Evolutionary conservation across 2,113 vertebrate species (phyloP).

Genomic region (Callipepla squamata): DNA sequence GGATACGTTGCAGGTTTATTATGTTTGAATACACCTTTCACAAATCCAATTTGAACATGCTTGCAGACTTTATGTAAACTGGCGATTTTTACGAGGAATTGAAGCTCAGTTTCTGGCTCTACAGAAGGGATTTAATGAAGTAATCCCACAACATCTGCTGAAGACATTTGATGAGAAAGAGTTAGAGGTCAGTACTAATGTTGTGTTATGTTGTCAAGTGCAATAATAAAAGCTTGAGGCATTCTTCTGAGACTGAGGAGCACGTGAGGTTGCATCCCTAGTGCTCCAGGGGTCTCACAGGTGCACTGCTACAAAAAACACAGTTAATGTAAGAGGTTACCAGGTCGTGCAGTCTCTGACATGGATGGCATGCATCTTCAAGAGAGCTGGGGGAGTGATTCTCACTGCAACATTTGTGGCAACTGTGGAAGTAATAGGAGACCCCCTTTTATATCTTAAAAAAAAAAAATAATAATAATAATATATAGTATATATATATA

Average conservation of each 20-base stretch:
- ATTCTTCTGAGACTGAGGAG: not conserved
- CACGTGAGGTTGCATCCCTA: not conserved
- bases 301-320: not conserved
- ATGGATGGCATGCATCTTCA: not conserved
- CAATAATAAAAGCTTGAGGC: not conserved
- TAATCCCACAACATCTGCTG: conserved; percentile 97
- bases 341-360: not conserved
- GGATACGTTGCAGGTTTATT: not conserved
- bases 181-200: conserved; percentile 87
- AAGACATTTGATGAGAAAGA: conserved; percentile 99
- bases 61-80: conserved; percentile 95
- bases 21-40: conserved; percentile 4
- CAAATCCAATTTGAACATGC: conserved; percentile 10
- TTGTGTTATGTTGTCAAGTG: not conserved
- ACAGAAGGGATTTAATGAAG: conserved; percentile 99
- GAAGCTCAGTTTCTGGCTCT: conserved; percentile 98
- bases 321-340: not conserved
- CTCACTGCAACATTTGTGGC: not conserved
- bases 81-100: conserved; percentile 98
- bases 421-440: not conserved
- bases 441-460: not conserved
- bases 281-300: not conserved
- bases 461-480: not conserved
- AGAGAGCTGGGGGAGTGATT: not conserved
- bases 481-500: too few relatives aligned